Evolutionary conservation across 2,888 invertebrate species (phyloP), one percentile per base, ranked within the genome.

Genomic region (Aleiodes alternator): DNA sequence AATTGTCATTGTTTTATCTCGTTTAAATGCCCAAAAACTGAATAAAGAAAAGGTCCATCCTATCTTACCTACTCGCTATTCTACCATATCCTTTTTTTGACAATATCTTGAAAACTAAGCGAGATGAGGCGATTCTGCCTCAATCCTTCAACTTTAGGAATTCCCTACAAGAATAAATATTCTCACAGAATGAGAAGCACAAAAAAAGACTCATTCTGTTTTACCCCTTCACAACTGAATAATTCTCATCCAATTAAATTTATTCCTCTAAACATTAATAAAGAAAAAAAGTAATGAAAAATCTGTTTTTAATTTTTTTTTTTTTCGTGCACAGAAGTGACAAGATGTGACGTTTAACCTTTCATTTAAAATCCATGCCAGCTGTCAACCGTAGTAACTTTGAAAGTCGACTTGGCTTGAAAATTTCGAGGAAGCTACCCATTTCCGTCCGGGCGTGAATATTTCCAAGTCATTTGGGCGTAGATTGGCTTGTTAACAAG

Each of bases 401-500:
- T 61, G 72, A 64, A 66, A 64, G 43, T 14, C 66, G 48, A 50
- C 29, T 48, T 71, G 38, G 31, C 56, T 51, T 9, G 66, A 68
- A 51, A 68, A 53, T 68, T 72, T 76, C 76, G 57, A 72, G 76
- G 76, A 76, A 76, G 72, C 72, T 51, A 66, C 38, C 69, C 59
- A 76, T 76, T 76, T 76, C 76, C 76, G 76, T 53, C 59, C 72
- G 71, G 75, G 75, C 72, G 76, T 76, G 76, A 76, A 76, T 76
- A 79, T 78, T 79, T 79, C 78, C 78, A 72, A 77, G 77, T 76
- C 77, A 80, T 80, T 80, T 78, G 72, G 78, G 78, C 73, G 81
- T 79, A 81, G 80, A 84, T 83, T 81, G 84, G 83, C 82, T 83
- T 82, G 83, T 83, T 83, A 84, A 84, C 82, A 83, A 84, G 83